Evolutionary conservation across 2,797 vertebrate species (phyloP).

Genomic region (Echiichthys vipera): DNA sequence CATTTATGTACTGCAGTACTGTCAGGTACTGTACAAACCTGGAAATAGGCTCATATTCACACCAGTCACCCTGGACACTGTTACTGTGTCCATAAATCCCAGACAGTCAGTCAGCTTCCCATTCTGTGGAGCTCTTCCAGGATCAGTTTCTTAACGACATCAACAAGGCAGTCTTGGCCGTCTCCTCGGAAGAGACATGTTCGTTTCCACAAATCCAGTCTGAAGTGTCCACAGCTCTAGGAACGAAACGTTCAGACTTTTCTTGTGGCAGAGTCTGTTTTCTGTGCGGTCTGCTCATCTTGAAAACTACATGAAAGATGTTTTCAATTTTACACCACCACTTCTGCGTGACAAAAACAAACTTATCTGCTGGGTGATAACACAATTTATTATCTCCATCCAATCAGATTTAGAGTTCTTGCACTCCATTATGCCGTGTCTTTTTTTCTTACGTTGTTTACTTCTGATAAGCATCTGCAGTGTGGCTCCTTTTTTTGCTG

Average conservation of each 20-base stretch:
- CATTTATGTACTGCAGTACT: conserved; percentile 10
- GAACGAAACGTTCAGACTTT: conserved; percentile 22
- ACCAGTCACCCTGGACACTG: conserved; percentile 35
- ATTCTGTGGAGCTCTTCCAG: conserved; percentile 58
- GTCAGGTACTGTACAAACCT: conserved; percentile 24
- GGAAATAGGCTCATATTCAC: conserved; percentile 41
- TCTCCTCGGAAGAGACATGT: conserved; percentile 30
- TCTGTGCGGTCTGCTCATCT: not conserved
- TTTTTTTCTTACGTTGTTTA: conserved; percentile 26
- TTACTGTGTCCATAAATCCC: conserved; percentile 60
- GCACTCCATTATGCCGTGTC: conserved; percentile 3
- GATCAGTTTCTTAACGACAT: conserved; percentile 41
- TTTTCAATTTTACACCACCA: conserved; percentile 28
- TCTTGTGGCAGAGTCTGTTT: not conserved
- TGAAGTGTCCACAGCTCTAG: conserved; percentile 12
- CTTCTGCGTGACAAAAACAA: conserved; percentile 16
- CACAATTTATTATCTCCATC: conserved; percentile 31
- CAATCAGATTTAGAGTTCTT: conserved; percentile 16
- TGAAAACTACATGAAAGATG: conserved; percentile 19
- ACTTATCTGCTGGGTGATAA: conserved; percentile 40
- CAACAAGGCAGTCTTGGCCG: conserved; percentile 40
- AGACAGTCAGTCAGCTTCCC: conserved; percentile 44
- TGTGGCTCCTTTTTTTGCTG: conserved; percentile 21
- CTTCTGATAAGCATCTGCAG: conserved; percentile 47
- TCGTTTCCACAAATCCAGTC: conserved; percentile 37